phyloP scores from a whole-genome alignment of 2,113 vertebrate species.

The Eretmochelys imbricata region DNA sequence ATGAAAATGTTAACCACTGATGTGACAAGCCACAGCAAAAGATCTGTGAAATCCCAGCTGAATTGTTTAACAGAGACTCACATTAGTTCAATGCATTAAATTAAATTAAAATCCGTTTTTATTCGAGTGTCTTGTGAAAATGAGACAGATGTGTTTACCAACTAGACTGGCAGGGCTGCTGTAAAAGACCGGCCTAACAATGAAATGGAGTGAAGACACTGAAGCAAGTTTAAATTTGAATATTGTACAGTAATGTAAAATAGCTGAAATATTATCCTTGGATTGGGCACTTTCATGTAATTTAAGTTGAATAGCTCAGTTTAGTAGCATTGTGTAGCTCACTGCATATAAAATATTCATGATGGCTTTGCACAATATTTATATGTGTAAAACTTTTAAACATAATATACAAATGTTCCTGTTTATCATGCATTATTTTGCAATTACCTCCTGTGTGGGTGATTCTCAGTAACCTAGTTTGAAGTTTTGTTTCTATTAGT shows the following conservation, averaged over 20 bases:
- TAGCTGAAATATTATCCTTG: background rate
- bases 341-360: background rate
- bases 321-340: background rate
- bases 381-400: conserved; percentile 10
- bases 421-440: background rate
- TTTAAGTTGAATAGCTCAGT: background rate
- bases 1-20: background rate
- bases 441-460: background rate
- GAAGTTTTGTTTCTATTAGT: background rate
- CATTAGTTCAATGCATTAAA: background rate
- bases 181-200: background rate
- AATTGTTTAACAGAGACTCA: background rate
- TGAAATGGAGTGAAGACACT: background rate
- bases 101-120: conserved; percentile 47
- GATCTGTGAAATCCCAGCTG: background rate
- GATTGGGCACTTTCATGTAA: background rate
- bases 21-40: conserved; percentile 35
- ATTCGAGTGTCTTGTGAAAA: conserved; percentile 36
- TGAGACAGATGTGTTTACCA: background rate
- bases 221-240: background rate
- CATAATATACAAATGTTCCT: background rate
- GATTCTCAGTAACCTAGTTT: background rate
- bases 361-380: background rate
- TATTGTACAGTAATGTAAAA: background rate
- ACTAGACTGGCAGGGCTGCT: background rate